Evolutionary conservation across 2,888 invertebrate species (phyloP), one percentile per base, ranked within the genome.

Genomic region (Galerucella pusilla): DNA sequence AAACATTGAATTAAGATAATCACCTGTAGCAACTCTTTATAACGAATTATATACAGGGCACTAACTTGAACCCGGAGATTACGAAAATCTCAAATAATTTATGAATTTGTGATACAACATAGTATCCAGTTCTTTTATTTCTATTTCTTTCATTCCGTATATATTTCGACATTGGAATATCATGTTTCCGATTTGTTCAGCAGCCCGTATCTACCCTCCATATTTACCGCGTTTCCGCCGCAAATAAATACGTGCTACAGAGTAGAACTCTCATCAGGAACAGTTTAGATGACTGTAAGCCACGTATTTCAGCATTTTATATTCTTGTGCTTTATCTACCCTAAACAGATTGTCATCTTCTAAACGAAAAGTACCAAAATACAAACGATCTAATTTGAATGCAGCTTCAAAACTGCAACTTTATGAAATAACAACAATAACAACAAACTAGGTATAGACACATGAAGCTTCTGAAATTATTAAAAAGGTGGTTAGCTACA

Each of bases 291-390:
- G 57, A 57, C 57, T 54, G 16, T 9, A 16, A 54, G 9, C 54
- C 54, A 57, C 16, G 20, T 57, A 20, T 16, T 57, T 57, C 57
- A 20, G 57, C 57, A 57, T 57, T 57, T 57, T 57, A 57, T 57
- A 11, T 10, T 57, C 16, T 57, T 57, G 57, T 57, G 16, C 20
- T 57, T 57, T 57, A 57, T 57, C 57, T 57, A 9, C 11, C 20
- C 9, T 10, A 16, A n/a, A 57, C 20, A 20, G 20, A 9, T 7
- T 57, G 57, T 57, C 28, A 57, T 57, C 57, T 20, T 57, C 2
- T 16, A 20, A 20, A 10, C 16, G 16, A 9, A 20, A 57, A 57
- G n/a, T 57, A 28, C 28, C 4, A 20, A 20, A 57, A 57, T 16
- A 57, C 10, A 57, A 20, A 57, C 57, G 57, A 9, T 16, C 20